Percentiles rank a stretch among this genome's conserved stretches.
Evolutionary conservation across 2,113 vertebrate species (phyloP).

Genomic region (Lophotis ruficrista): DNA sequence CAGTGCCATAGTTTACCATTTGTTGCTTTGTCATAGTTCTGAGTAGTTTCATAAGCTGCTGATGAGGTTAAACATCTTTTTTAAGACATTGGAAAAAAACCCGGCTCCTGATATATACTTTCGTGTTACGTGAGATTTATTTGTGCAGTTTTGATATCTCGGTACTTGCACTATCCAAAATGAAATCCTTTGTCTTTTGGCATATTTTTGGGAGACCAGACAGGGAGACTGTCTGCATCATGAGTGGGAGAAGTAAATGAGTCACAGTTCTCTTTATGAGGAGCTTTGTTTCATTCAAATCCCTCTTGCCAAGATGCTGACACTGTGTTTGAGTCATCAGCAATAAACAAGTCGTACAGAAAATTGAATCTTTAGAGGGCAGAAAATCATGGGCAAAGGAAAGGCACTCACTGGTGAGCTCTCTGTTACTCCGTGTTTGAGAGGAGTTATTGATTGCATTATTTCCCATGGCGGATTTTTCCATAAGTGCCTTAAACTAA

Average conservation of each 20-base stretch:
- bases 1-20: neutral
- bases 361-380: conserved; percentile 66
- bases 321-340: conserved; percentile 75
- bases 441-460: conserved; percentile 28
- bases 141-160: conserved; percentile 5
- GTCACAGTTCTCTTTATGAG: conserved; percentile 69
- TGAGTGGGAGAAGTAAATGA: conserved; percentile 74
- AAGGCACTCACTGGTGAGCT: neutral
- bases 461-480: neutral
- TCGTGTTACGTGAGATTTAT: neutral
- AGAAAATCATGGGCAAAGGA: conserved; percentile 52
- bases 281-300: conserved; percentile 75
- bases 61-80: neutral
- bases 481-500: conserved; percentile 3
- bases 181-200: conserved; percentile 51
- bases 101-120: neutral
- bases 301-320: conserved; percentile 74
- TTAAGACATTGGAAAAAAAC: neutral
- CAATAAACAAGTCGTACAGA: conserved; percentile 65
- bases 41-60: neutral
- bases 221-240: conserved; percentile 66
- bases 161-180: conserved; percentile 31
- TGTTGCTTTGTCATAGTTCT: neutral
- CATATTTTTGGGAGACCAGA: conserved; percentile 68
- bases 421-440: neutral